Base-by-base conservation (phyloP, 2,113 vertebrate species). In the Budorcas taxicolor region DNA sequence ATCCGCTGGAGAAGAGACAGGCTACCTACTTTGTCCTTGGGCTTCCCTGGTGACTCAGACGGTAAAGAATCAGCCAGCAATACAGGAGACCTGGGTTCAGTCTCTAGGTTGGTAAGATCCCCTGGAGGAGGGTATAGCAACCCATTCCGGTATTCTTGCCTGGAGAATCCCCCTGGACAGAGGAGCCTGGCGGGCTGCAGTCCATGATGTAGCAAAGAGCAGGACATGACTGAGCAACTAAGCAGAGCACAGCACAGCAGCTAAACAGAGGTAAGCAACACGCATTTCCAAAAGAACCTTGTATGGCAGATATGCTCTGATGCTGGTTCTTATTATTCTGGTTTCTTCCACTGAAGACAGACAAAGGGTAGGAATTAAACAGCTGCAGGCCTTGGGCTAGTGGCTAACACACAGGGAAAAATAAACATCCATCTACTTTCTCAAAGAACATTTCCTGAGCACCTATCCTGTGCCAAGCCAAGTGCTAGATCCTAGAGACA, bases 361-460 rank as follows among this genome's bases (percentile, higher is more conserved):
- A 92, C 76, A 74, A 80, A 36, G 8, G 7, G 19, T 5, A 50
- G 50, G 47, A 92, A 94, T 67, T 81, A 95, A 83, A 64, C 33
- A 94, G 52, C 87, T 93, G 7, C 64, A 67, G 89, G 76, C 40
- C 60, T 45, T 43, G 60, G 64, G 60, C 52, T 82, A 85, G 81
- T 31, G 78, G 90, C 76, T 90, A 21, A 45, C 82, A 64, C 31
- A 58, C 50, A 94, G 21, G 92, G 64, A 94, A 96, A 74, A 96
- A 94, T 21, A 96, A 88, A 90, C 31, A 86, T 43, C 27, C 31
- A 90, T 21, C 33, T 36, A n/a, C 58, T 92, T 95, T 90, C 36
- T 90, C 50, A 64, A 87, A 95, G 94, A 98, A 71, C 25, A 45
- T 80, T 91, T 91, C 25, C 86, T 60, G 31, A 93, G 52, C 36